Evolutionary conservation across 2,797 vertebrate genomes (phyloP), one percentile per base, ranked within the genome.

Genomic region (Martes flavigula): DNA sequence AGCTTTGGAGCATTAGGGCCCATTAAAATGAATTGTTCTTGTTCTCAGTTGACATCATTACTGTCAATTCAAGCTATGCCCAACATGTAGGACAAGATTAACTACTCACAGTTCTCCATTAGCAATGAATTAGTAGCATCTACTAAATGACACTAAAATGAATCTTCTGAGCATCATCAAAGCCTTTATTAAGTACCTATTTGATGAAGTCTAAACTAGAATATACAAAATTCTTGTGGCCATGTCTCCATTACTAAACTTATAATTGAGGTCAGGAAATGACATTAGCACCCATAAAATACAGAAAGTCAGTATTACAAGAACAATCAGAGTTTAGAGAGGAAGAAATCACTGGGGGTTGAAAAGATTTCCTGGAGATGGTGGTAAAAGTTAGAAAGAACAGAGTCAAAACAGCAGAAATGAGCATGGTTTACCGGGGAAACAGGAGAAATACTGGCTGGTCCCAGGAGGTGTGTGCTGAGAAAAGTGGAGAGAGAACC

Each of bases 201-300:
- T 92, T 84, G 73, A 20, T 62, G 72, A 96, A 62, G 85, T 23
- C 43, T 94, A 68, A 95, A 75, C 18, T 68, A 91, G 38, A 21
- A 18, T 43, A 84, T 46, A 51, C 46, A 90, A 90, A 92, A 92
- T 73, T 78, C 21, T 68, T 91, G 1, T 64, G 83, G 68, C 51
- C 17, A 83, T 21, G 30, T 66, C 38, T 46, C 54, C 81, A 35
- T 75, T 87, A 66, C 78, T 75, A 88, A 77, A 89, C 9, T 85
- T 72, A 40, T 15, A 91, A 89, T 90, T 96, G 77, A 88, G 77
- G 12, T 85, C 56, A 87, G 48, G 58, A 96, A 94, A 90, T 35
- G 43, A 90, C 20, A 90, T 54, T n/a, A 85, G n/a, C 38, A 95
- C 10, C 56, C 54, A 85, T 35, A 56, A 94, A 94, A 88, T 92